Conservation (phyloP, 2,113 vertebrate genomes). For the Dunckerocampus dactyliophorus region DNA sequence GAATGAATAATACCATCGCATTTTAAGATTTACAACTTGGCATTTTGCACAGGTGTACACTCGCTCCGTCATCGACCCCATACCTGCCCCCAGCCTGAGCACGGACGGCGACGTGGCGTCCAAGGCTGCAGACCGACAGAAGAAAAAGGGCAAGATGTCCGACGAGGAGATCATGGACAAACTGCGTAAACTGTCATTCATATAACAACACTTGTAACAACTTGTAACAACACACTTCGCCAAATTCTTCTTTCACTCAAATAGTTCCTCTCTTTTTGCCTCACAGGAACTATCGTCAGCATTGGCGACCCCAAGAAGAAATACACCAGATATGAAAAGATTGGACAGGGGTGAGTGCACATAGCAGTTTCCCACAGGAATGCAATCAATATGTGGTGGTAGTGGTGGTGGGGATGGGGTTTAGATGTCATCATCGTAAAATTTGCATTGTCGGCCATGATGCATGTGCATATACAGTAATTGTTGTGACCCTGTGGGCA, state of each 20-base stretch:
- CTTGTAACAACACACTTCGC: neutral
- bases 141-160: constrained; percentile 96
- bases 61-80: constrained; percentile 91
- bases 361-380: neutral
- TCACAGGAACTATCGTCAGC: constrained; percentile 90
- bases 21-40: neutral
- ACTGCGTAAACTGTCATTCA: constrained; percentile 77
- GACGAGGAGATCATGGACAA: constrained; percentile 99
- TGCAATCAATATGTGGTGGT: neutral
- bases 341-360: constrained; percentile 89
- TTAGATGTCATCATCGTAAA: too few species aligned
- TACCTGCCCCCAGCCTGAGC: constrained; percentile 80
- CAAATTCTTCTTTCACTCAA: neutral
- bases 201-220: neutral
- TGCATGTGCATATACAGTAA: too few species aligned
- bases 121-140: constrained; percentile 85
- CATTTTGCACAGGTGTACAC: constrained; percentile 81
- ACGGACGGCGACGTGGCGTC: constrained; percentile 75
- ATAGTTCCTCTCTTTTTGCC: neutral
- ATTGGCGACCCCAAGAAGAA: constrained; percentile 98
- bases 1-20: too few species aligned
- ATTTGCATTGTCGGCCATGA: too few species aligned
- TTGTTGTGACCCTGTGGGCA: too few species aligned
- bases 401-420: neutral
- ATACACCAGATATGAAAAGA: constrained; percentile 95